Conservation (phyloP, 2,113 vertebrate genomes). For the Halichoerus grypus region DNA sequence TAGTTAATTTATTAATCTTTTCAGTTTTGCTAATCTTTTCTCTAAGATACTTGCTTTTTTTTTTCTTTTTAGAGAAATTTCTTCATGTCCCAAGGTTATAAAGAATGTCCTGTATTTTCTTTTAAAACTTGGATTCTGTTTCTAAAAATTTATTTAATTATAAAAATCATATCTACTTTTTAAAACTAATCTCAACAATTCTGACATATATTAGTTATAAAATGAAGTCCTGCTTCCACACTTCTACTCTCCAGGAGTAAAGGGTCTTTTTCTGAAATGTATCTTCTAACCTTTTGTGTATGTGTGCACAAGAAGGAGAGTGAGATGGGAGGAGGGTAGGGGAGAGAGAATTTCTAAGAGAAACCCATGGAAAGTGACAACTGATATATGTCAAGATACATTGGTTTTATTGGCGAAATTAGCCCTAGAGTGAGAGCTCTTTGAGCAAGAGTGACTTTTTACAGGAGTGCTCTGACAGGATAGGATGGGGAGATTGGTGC, state of each 20-base stretch:
- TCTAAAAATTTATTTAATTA: neutral
- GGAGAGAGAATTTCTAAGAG: neutral
- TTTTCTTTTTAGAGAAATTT: conserved; percentile 55
- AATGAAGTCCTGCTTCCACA: neutral
- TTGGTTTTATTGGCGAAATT: conserved; percentile 43
- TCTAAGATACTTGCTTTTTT: conserved; percentile 24
- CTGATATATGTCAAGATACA: neutral
- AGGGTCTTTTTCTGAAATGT: neutral
- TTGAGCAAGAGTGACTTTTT: neutral
- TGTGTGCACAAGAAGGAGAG: neutral
- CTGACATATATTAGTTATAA: neutral
- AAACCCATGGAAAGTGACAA: neutral
- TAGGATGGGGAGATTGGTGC: neutral
- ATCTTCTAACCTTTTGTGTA: neutral
- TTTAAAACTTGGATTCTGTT: conserved; percentile 45
- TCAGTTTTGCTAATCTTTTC: neutral
- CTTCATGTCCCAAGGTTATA: neutral
- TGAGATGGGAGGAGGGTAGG: neutral
- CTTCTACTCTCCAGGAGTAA: neutral
- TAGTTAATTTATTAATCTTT: conserved; percentile 43
- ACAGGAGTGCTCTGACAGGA: neutral
- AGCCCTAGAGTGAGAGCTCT: neutral
- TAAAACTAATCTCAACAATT: conserved; percentile 3
- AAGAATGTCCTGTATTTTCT: neutral
- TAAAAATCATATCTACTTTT: conserved; percentile 27